Base-by-base conservation (phyloP, 2,888 invertebrate genomes). In the Orthosia cruda region DNA sequence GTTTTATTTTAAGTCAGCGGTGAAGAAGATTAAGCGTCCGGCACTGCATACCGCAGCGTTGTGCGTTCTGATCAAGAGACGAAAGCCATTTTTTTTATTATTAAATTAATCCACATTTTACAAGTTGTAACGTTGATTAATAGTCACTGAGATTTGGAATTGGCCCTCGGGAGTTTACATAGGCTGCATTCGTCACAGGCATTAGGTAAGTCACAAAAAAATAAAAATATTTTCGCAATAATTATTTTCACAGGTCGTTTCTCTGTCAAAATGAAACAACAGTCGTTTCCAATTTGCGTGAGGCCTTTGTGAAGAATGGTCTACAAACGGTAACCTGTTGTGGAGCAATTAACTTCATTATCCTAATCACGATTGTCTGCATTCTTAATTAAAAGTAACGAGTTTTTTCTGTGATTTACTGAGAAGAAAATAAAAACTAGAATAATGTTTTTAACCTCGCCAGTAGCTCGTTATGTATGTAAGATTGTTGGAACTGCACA, bases 311-410 rank as follows among this genome's bases (percentile, higher is more conserved):
- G 13, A 63, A 63, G n/a, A n/a, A 47, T 52, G 47, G 18, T 13
- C 13, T 9, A 54, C 66, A 49, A 57, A 63, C 57, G 16, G 32
- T 32, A 2, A 63, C 23, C 52, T 52, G 5, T 50, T 52, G 20
- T 64, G 11, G 18, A 64, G 49, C 47, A 82, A 65, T 77, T 58
- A 64, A 49, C 40, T 64, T 82, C 18, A 65, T 65, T 76, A 77
- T 26, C 63, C 49, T 13, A 20, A 23, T 49, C 32, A 49, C 47
- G 16, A 47, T 58, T 77, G 7, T 26, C 40, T 76, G 23, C 5
- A 18, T 58, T 76, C 2, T 63, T 59, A 64, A 76, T 82, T 76
- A 40, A 18, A 64, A 40, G 65, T 65, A 52, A 81, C 18, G 11
- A 58, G 47, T 20, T n/a, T 76, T 49, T 40, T 52, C 80, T 4